Conservation (phyloP, 2,888 invertebrate species). For the Dryococelus australis region DNA sequence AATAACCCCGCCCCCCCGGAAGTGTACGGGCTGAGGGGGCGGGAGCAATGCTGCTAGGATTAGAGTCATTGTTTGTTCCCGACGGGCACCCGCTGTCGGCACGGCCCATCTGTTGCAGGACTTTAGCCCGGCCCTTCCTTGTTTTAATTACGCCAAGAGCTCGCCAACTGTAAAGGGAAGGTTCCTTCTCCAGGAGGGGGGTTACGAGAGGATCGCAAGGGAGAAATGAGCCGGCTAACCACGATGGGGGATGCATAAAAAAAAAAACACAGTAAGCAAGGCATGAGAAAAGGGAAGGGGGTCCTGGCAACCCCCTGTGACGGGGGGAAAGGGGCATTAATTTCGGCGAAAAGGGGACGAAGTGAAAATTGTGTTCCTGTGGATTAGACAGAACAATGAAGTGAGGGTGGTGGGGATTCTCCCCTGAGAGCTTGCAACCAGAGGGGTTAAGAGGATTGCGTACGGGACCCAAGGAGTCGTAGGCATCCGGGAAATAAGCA, state of each 20-base stretch:
- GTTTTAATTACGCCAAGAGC: slow-evolving; percentile 16
- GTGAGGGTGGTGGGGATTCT: background rate
- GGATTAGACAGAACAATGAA: slow-evolving; percentile 5
- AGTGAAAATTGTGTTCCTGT: slow-evolving; percentile 16
- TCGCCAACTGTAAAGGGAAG: background rate
- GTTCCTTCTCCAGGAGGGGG: background rate
- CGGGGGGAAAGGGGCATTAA: background rate
- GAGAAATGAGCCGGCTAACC: slow-evolving; percentile 16
- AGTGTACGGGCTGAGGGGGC: background rate
- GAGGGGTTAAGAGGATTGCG: slow-evolving; percentile 1
- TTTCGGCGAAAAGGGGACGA: slow-evolving; percentile 3
- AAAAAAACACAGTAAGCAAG: background rate
- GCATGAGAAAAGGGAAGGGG: background rate
- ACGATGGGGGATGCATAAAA: background rate
- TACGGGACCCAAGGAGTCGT: background rate
- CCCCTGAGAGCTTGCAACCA: background rate
- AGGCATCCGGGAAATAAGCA: background rate
- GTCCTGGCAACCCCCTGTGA: background rate
- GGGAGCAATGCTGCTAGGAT: background rate
- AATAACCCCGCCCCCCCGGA: background rate
- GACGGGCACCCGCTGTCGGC: background rate
- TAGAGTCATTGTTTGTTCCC: slow-evolving; percentile 9
- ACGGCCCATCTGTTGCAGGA: background rate
- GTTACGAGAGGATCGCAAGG: background rate
- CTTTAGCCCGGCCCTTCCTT: background rate